phyloP scores from a whole-genome alignment of 2,888 invertebrate species.

The Zhengitettix transpicula region DNA sequence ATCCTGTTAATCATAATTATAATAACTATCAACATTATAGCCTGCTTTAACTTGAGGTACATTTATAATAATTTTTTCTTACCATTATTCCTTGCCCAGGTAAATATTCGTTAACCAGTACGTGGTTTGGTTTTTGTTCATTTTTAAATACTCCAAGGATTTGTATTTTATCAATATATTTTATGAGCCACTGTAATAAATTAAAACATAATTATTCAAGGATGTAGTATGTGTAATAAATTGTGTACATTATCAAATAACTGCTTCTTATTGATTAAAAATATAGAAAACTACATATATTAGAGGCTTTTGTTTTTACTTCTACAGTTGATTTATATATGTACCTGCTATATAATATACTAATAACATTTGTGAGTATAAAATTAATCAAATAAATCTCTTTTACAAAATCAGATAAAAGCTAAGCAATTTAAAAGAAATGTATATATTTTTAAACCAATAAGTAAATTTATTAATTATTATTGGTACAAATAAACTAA shows the following conservation, averaged over 20 bases:
- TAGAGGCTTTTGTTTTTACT: too few relatives aligned
- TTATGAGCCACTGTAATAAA: conserved; percentile 49
- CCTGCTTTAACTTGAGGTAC: not conserved
- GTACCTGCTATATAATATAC: too few relatives aligned
- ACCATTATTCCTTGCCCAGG: conserved; percentile 91
- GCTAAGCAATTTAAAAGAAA: not conserved
- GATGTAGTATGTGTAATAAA: too few relatives aligned
- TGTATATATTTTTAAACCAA: not conserved
- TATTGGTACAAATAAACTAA: not conserved
- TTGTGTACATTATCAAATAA: too few relatives aligned
- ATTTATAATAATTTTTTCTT: conserved; percentile 13
- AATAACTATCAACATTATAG: not conserved
- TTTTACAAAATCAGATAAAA: too few relatives aligned
- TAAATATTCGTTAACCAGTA: conserved; percentile 85
- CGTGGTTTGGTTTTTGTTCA: conserved; percentile 66
- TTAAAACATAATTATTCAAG: not conserved
- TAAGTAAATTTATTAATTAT: not conserved
- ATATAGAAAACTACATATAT: too few relatives aligned
- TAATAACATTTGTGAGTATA: too few relatives aligned
- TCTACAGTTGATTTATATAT: too few relatives aligned
- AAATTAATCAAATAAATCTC: too few relatives aligned
- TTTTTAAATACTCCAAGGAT: conserved; percentile 50
- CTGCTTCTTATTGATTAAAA: too few relatives aligned
- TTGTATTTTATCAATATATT: conserved; percentile 52
- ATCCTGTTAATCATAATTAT: not conserved